phyloP scores from a whole-genome alignment of 2,888 invertebrate genomes.

The Amblyjoppa fuscipennis region DNA sequence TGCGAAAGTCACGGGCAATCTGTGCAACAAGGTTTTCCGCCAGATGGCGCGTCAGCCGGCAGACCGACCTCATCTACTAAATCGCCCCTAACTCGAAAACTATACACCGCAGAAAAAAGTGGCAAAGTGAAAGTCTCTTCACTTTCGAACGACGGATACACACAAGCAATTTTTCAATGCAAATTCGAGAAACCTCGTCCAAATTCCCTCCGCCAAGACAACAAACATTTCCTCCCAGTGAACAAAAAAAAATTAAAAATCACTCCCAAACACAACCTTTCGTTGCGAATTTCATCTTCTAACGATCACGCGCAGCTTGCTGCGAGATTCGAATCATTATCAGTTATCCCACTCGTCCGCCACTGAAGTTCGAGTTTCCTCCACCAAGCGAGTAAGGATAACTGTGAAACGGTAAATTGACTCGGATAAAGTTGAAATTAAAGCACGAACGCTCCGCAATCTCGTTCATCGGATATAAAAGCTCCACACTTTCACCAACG shows the following conservation, averaged over 20 bases:
- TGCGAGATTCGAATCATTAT: neutral
- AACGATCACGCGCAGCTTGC: neutral
- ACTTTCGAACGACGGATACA: neutral
- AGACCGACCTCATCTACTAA: too few relatives aligned
- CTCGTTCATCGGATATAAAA: neutral
- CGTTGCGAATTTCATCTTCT: neutral
- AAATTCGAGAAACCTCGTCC: too few relatives aligned
- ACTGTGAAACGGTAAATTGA: neutral
- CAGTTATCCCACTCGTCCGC: neutral
- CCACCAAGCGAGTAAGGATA: neutral
- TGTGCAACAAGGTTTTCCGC: too few relatives aligned
- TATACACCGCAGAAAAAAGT: too few relatives aligned
- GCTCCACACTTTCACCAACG: too few relatives aligned
- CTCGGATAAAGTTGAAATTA: constrained; percentile 15
- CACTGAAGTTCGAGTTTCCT: neutral
- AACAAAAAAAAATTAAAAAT: neutral
- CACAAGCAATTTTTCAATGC: neutral
- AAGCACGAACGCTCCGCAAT: neutral
- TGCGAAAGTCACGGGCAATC: neutral
- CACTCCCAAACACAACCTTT: too few relatives aligned
- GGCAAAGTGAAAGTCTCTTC: neutral
- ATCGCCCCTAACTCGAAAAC: too few relatives aligned
- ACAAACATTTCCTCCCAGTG: neutral
- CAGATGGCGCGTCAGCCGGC: too few relatives aligned
- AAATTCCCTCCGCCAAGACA: too few relatives aligned